A percentile compares a stretch with the other conserved stretches of the same genome.
Conservation (phyloP, 2,888 invertebrate genomes). For the Rhopalosiphum nymphaeae region DNA sequence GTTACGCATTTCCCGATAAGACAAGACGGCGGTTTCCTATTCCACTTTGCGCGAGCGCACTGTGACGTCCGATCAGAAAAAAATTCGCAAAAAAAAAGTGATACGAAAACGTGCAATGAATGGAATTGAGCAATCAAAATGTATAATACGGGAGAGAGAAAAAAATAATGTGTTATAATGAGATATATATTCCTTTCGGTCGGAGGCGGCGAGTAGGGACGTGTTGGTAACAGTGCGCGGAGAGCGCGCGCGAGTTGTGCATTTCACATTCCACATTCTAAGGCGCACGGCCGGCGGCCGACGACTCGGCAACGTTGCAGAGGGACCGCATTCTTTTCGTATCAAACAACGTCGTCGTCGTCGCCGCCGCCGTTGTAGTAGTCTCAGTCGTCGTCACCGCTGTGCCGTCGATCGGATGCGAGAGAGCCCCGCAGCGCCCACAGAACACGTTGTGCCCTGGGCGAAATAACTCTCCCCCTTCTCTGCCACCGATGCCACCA, state of each 20-base stretch:
- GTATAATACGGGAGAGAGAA: slow-evolving; percentile 17
- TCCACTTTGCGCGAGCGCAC: neutral
- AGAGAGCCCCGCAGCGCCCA: slow-evolving; percentile 64
- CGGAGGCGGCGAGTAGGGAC: slow-evolving; percentile 45
- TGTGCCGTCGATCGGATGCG: slow-evolving; percentile 44
- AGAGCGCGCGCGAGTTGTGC: slow-evolving; percentile 67
- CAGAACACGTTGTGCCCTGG: slow-evolving; percentile 61
- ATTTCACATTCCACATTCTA: slow-evolving; percentile 67
- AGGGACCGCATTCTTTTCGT: slow-evolving; percentile 67
- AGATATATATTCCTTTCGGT: slow-evolving; percentile 43
- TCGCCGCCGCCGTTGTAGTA: slow-evolving; percentile 15
- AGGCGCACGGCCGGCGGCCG: slow-evolving; percentile 60
- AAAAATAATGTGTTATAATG: slow-evolving; percentile 46
- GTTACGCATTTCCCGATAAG: neutral
- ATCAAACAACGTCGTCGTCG: slow-evolving; percentile 62
- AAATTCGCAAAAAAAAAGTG: neutral
- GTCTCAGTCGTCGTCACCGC: neutral
- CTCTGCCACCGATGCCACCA: neutral
- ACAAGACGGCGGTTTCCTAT: neutral
- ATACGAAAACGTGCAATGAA: slow-evolving; percentile 15
- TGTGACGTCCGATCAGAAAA: slow-evolving; percentile 35
- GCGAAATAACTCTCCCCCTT: slow-evolving; percentile 43
- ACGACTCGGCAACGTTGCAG: slow-evolving; percentile 66
- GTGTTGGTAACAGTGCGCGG: slow-evolving; percentile 65
- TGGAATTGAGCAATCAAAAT: slow-evolving; percentile 50